Evolutionary conservation across 2,888 invertebrate species (phyloP).

Genomic region (Drosophila anceps): DNA sequence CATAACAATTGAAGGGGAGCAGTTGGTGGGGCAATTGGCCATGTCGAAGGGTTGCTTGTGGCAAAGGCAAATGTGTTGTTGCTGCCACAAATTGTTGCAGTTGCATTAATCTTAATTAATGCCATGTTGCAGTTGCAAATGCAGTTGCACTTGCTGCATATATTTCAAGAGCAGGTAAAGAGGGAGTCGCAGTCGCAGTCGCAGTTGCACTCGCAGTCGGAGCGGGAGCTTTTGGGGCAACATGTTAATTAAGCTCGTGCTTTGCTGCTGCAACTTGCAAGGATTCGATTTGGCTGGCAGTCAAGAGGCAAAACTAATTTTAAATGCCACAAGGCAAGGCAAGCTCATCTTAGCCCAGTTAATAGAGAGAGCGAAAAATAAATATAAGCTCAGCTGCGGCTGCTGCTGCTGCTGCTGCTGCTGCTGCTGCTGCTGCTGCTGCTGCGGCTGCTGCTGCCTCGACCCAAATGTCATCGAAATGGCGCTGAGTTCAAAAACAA

Average conservation of each 20-base stretch:
- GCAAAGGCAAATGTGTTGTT: conserved; percentile 1
- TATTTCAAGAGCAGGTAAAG: neutral
- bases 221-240: neutral
- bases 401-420: conserved; percentile 3
- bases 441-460: conserved; percentile 12
- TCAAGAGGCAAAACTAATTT: conserved; percentile 1
- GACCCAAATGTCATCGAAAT: conserved; percentile 27
- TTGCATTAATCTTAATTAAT: conserved; percentile 52
- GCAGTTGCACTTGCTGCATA: conserved; percentile 1
- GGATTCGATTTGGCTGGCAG: conserved; percentile 42
- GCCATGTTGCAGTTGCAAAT: conserved; percentile 14
- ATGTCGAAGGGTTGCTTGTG: conserved; percentile 14
- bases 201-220: too few relatives aligned
- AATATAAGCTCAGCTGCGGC: conserved; percentile 5
- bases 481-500: conserved; percentile 11
- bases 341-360: conserved; percentile 46
- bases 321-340: conserved; percentile 9
- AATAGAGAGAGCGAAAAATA: conserved; percentile 5
- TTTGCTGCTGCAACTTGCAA: conserved; percentile 25
- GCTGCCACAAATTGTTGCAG: conserved; percentile 30
- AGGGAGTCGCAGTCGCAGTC: too few relatives aligned
- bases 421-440: conserved; percentile 8
- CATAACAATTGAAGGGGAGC: conserved; percentile 33
- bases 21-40: neutral
- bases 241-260: conserved; percentile 41